Base-by-base conservation (phyloP, 2,888 invertebrate genomes). In the Stenurella melanura region DNA sequence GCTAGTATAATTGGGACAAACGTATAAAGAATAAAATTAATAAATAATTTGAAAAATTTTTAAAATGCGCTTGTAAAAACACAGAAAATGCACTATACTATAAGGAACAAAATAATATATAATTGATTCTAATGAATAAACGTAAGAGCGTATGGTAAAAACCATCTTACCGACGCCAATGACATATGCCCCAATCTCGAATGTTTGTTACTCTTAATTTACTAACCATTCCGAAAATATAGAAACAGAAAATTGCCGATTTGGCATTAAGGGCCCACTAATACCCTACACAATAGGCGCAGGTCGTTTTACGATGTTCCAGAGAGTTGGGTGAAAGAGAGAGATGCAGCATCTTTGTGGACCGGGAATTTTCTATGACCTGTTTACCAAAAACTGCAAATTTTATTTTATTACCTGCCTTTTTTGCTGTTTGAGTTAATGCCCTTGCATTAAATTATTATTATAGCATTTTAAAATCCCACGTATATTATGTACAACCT, bases 161-260 rank as follows among this genome's bases (percentile, higher is more conserved):
- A 26, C 30, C 0, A 9, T 34, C 30, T 34, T 6, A 34, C 30
- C 30, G 9, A 34, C 64, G 64, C 64, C 42, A 19, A 42, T 64
- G 64, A 19, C n/a, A 4, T 18, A 7, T 19, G 42, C n/a, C n/a
- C 15, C 3, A 19, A 58, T 19, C 21, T 10, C 11, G 11, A 21
- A 64, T 42, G 17, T 19, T 26, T 12, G 34, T 57, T 30, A 18
- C 69, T 18, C 34, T 7, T 26, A 34, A 70, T 66, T 73, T 73
- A 73, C 73, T 73, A 73, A 15, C 73, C 73, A 73, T 73, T 73
- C 73, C 57, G 67, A 73, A 73, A 73, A 73, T 67, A 38, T 73
- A 54, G 56, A 73, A 64, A 54, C 18, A 26, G n/a, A 19, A 18
- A 21, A 7, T 54, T 56, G 34, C 12, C 50, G 26, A 42, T 34